Percentiles rank a stretch among this genome's conserved stretches.
phyloP scores from a whole-genome alignment of 2,797 vertebrate species.

The Luscinia luscinia region DNA sequence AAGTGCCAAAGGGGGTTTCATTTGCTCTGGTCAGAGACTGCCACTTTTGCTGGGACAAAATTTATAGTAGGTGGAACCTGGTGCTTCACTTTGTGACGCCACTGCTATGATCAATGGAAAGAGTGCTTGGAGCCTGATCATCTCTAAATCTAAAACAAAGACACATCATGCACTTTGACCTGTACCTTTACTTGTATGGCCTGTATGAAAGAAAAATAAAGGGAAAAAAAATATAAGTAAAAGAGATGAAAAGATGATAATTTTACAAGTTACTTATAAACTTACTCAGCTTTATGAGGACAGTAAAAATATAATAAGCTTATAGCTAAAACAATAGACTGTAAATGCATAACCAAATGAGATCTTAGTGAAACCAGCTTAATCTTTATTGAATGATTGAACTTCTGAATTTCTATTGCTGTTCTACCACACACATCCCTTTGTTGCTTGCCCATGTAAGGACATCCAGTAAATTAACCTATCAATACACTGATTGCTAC shows the following conservation, averaged over 20 bases:
- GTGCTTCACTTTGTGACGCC: conserved; percentile 74
- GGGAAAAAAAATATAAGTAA: conserved; percentile 75
- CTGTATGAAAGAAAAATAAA: conserved; percentile 89
- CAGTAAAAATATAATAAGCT: neutral
- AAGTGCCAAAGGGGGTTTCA: neutral
- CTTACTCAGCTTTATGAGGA: conserved; percentile 22
- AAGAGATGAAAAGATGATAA: conserved; percentile 62
- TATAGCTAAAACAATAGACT: neutral
- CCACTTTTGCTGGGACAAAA: neutral
- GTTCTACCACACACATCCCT: neutral
- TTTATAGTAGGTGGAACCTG: neutral
- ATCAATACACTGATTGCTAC: neutral
- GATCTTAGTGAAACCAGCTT: neutral
- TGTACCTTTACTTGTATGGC: conserved; percentile 98
- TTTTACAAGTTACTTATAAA: conserved; percentile 56
- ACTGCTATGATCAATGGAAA: conserved; percentile 75
- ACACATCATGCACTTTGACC: conserved; percentile 87
- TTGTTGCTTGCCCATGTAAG: neutral
- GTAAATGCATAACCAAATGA: neutral
- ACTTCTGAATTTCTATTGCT: neutral
- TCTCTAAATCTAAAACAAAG: conserved; percentile 79
- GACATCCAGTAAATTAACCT: neutral
- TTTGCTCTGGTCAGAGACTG: neutral
- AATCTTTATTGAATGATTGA: neutral
- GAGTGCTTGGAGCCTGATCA: conserved; percentile 71